Conservation (phyloP, 2,888 invertebrate genomes). For the Caenorhabditis sinica region DNA sequence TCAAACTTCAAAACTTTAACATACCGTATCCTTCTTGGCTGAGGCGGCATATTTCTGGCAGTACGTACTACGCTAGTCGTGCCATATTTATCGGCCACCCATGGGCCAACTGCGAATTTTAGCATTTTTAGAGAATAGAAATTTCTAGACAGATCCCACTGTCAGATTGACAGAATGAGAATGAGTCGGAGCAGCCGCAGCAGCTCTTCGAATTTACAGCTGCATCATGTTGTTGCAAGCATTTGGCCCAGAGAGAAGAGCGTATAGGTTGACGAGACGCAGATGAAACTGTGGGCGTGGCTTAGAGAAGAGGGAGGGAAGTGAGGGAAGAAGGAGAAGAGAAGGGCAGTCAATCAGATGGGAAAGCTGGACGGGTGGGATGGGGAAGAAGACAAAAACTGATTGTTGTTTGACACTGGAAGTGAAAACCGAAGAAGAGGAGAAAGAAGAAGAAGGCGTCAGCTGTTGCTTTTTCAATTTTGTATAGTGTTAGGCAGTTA, state of each 20-base stretch:
- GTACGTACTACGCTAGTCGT: conserved; percentile 27
- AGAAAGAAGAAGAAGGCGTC: conserved; percentile 50
- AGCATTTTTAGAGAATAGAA: conserved; percentile 67
- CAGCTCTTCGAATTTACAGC: conserved; percentile 56
- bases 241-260: conserved; percentile 32
- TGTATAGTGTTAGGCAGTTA: conserved; percentile 60
- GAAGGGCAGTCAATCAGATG: conserved; percentile 57
- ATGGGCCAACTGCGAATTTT: conserved; percentile 79
- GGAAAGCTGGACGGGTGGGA: conserved; percentile 43
- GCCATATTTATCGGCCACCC: conserved; percentile 75
- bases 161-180: conserved; percentile 20
- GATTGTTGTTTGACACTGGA: conserved; percentile 62
- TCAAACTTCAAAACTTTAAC: neutral
- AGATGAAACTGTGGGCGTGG: conserved; percentile 47
- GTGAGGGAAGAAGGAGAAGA: conserved; percentile 1
- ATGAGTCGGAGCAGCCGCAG: conserved; percentile 13
- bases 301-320: conserved; percentile 6
- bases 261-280: conserved; percentile 32
- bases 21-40: conserved; percentile 59
- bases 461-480: conserved; percentile 54
- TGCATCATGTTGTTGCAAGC: conserved; percentile 58
- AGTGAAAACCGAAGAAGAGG: conserved; percentile 34
- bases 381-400: conserved; percentile 49
- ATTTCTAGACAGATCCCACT: conserved; percentile 8
- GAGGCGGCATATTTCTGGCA: conserved; percentile 36